Base-by-base conservation (phyloP, 1,140 invertebrate genomes). In the Manduca sexta region DNA sequence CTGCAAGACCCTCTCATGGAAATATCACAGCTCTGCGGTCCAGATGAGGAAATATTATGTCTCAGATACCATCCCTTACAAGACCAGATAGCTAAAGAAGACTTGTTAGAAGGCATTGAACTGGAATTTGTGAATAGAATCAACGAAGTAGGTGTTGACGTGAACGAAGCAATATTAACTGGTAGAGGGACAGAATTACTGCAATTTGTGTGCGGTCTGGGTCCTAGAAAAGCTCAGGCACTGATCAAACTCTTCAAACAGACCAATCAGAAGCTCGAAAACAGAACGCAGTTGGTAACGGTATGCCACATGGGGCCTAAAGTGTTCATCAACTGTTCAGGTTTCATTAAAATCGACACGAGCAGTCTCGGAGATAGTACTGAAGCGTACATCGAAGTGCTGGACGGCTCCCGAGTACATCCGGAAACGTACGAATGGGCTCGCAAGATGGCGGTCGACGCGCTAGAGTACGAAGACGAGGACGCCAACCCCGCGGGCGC, bases 371-470 rank as follows among this genome's bases (percentile, higher is more conserved):
- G 96, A 10, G 97, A 99, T 70, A 94, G 95, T 72, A 97, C 96
- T 0, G 96, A 98, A 67, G 92, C 94, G 0, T 97, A 98, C 65
- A 95, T 98, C 0, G 97, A 99, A 89, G 96, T 99, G 0, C 84
- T 99, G 3, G 98, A 99, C 76, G 97, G 97, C 0, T 98, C 98
- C 0, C 88, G 98, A 56, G 97, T 99, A 0, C 98, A 99, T 88
- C 98, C 98, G 0, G 98, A 99, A 86, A 97, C 97, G 0, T 99
- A 99, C 67, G 98, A 99, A 78, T 99, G 98, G 98, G 98, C 98
- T 0, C 87, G 97, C 14, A 99, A 99, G 88, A 99, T 99, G 98
- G 98, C 98, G 2, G 97, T 99, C 0, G 98, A 99, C 88, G 98
- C 98, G 5, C 86, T 99, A 8, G 98, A 99, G 62, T 98, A 99